Conservation (phyloP, 2,797 vertebrate species). For the Crocodylus rhombifer region DNA sequence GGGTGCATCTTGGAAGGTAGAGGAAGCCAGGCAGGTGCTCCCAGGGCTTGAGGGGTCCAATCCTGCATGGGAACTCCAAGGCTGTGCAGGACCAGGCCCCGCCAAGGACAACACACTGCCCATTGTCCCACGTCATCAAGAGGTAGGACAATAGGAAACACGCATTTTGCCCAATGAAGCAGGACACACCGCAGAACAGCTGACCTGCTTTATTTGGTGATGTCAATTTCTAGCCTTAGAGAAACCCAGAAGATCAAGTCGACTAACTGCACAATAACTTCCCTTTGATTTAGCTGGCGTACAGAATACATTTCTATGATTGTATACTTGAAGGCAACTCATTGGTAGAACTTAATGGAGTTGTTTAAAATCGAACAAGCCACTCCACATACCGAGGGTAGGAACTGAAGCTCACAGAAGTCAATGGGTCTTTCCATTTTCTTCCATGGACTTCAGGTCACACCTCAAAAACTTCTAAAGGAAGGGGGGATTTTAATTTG, state of each 20-base stretch:
- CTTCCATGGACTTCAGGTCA: not conserved
- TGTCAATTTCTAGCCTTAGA: not conserved
- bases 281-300: not conserved
- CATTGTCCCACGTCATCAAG: too few species aligned
- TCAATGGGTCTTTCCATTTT: not conserved
- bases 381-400: not conserved
- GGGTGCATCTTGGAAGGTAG: too few species aligned
- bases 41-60: too few species aligned
- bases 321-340: not conserved
- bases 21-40: too few species aligned
- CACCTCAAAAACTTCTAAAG: not conserved
- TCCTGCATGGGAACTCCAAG: too few species aligned
- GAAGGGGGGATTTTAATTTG: not conserved
- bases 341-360: not conserved
- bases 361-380: not conserved
- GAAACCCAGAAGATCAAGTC: not conserved
- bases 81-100: too few species aligned
- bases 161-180: too few species aligned
- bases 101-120: too few species aligned
- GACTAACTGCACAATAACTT: not conserved
- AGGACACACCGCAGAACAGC: too few species aligned
- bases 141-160: too few species aligned
- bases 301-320: not conserved
- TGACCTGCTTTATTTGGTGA: too few species aligned
- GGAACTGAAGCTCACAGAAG: conserved; percentile 44